Conservation (phyloP, 2,797 vertebrate genomes). For the Coracias cyanogaster region DNA sequence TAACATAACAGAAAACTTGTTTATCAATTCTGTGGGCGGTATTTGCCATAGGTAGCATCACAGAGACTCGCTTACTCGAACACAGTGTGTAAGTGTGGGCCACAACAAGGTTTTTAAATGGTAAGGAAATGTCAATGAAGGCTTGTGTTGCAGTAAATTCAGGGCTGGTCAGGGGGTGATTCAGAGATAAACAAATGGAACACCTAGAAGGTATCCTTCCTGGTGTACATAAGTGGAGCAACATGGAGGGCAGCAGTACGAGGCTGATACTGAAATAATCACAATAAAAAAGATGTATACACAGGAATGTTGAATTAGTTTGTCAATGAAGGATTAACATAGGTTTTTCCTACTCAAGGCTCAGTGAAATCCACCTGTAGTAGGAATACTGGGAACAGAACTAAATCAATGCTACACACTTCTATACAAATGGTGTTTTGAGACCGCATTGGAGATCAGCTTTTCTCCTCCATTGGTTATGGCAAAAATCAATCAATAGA, state of each 20-base stretch:
- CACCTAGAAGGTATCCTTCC: not conserved
- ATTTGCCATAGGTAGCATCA: slow-evolving; percentile 19
- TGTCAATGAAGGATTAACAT: not conserved
- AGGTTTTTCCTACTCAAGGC: not conserved
- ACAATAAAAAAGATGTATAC: not conserved
- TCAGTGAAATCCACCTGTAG: not conserved
- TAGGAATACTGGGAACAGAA: not conserved
- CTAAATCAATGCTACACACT: not conserved
- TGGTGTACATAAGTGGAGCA: not conserved
- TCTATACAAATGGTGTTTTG: not conserved
- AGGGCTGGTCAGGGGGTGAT: not conserved
- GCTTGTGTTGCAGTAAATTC: not conserved
- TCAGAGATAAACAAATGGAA: not conserved
- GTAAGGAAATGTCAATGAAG: not conserved
- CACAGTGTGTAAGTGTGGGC: not conserved
- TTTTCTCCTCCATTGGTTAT: not conserved
- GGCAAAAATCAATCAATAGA: not conserved
- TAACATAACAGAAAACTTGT: slow-evolving; percentile 23
- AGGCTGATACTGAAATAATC: not conserved
- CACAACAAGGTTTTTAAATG: not conserved
- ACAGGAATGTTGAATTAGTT: not conserved
- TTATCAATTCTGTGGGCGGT: not conserved
- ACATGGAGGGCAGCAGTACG: not conserved
- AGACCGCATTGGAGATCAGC: not conserved
- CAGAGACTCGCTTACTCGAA: not conserved